These are phyloP conservation scores for Cosmopolites sordidus DNA, from an alignment of 2,888 invertebrate species.

Conservation along the genomic window DNA sequence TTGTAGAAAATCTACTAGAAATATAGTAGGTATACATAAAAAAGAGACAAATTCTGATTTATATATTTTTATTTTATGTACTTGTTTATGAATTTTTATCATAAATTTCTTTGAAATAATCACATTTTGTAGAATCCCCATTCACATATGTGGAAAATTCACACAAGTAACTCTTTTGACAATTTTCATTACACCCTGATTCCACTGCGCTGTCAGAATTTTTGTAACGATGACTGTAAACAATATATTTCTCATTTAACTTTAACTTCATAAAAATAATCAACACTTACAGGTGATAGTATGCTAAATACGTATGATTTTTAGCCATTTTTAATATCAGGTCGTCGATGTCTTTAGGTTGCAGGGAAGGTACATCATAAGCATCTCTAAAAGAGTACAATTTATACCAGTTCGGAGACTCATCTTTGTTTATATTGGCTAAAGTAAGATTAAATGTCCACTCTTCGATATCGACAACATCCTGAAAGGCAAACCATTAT, in stretches of 20 bases:
- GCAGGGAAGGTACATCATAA: slow-evolving; percentile 60
- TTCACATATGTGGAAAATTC: slow-evolving; percentile 38
- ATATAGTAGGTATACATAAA: too few relatives aligned
- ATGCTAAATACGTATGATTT: slow-evolving; percentile 50
- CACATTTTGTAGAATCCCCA: slow-evolving; percentile 16
- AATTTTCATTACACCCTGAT: slow-evolving; percentile 34
- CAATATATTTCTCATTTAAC: too few relatives aligned
- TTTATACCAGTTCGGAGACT: slow-evolving; percentile 65
- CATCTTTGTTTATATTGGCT: slow-evolving; percentile 58
- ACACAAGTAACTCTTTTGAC: slow-evolving; percentile 48
- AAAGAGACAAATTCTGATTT: too few relatives aligned
- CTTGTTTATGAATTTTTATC: slow-evolving; percentile 15
- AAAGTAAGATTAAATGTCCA: slow-evolving; percentile 73
- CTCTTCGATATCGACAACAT: slow-evolving; percentile 61
- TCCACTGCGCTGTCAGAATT: slow-evolving; percentile 15
- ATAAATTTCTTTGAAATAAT: slow-evolving; percentile 20
- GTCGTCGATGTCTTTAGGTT: slow-evolving; percentile 59
- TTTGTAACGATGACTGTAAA: slow-evolving; percentile 22
- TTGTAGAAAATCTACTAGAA: too few relatives aligned
- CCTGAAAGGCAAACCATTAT: slow-evolving; percentile 44
- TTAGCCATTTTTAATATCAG: slow-evolving; percentile 59
- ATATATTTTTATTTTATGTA: not conserved
- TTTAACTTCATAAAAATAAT: not conserved
- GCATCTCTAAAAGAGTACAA: slow-evolving; percentile 69
- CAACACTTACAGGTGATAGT: slow-evolving; percentile 42